Conservation (phyloP, 2,113 vertebrate genomes). For the Prietella phreatophila region DNA sequence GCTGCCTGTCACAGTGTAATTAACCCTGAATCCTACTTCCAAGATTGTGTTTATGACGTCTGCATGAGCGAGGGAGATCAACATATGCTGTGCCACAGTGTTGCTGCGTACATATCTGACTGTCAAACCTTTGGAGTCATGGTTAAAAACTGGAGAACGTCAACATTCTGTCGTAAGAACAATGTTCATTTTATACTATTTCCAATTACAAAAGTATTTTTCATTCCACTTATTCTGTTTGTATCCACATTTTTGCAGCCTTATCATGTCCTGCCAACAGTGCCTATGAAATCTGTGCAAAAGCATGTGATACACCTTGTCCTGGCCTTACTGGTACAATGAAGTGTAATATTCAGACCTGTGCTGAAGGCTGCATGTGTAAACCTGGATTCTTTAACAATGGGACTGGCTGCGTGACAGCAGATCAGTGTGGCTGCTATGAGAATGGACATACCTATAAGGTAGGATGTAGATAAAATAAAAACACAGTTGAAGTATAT, state of each 20-base stretch:
- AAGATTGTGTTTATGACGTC: slow-evolving; percentile 60
- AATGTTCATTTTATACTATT: background rate
- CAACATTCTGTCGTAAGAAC: slow-evolving; percentile 53
- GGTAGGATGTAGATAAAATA: slow-evolving; percentile 54
- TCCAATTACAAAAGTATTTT: background rate
- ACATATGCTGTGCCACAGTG: slow-evolving; percentile 48
- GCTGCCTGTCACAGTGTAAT: slow-evolving; percentile 56
- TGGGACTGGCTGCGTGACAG: slow-evolving; percentile 61
- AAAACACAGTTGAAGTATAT: background rate
- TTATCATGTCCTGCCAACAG: slow-evolving; percentile 67
- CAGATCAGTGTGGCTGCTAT: slow-evolving; percentile 73
- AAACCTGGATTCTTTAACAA: slow-evolving; percentile 59
- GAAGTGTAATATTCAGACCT: slow-evolving; percentile 53
- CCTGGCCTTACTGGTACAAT: slow-evolving; percentile 23
- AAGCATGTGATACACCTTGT: slow-evolving; percentile 67
- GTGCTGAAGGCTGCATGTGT: slow-evolving; percentile 76
- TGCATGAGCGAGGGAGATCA: slow-evolving; percentile 45
- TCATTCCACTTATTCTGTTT: background rate
- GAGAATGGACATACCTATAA: slow-evolving; percentile 67
- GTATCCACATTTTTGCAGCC: slow-evolving; percentile 45
- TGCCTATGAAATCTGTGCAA: slow-evolving; percentile 67
- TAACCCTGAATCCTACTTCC: slow-evolving; percentile 58
- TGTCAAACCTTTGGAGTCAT: slow-evolving; percentile 54
- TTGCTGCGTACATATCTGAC: slow-evolving; percentile 55
- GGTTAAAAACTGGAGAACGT: slow-evolving; percentile 57